These are phyloP conservation scores for Drosophila neocordata DNA, from an alignment of 1,140 invertebrate species.

Conservation along the genomic window DNA sequence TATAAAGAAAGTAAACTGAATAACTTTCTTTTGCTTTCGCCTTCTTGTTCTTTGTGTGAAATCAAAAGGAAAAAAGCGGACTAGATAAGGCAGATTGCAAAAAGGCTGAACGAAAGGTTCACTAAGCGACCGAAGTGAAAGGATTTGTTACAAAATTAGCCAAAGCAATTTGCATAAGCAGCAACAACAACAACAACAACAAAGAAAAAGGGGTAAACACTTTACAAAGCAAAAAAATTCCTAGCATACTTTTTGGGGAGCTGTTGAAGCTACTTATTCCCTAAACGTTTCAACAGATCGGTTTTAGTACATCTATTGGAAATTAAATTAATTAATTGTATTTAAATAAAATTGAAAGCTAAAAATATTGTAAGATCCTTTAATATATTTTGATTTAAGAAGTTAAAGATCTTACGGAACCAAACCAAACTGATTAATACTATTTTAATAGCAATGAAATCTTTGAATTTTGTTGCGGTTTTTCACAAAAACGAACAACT, in stretches of 20 bases:
- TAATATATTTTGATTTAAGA: too few relatives aligned
- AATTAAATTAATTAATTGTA: too few relatives aligned
- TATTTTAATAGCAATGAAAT: too few relatives aligned
- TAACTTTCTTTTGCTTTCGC: slow-evolving; percentile 28
- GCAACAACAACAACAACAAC: slow-evolving; percentile 36
- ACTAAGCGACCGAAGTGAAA: slow-evolving; percentile 35
- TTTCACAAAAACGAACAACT: too few relatives aligned
- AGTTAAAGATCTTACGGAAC: too few relatives aligned
- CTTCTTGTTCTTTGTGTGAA: slow-evolving; percentile 18
- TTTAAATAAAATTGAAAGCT: too few relatives aligned
- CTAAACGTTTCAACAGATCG: not conserved
- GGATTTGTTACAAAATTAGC: slow-evolving; percentile 67
- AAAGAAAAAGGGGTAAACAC: slow-evolving; percentile 8
- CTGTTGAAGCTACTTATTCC: not conserved
- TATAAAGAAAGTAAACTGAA: slow-evolving; percentile 19
- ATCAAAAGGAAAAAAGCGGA: slow-evolving; percentile 58
- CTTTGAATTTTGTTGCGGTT: too few relatives aligned
- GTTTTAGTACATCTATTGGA: too few relatives aligned
- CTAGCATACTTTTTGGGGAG: slow-evolving; percentile 7
- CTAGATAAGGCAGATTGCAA: slow-evolving; percentile 53
- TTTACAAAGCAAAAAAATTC: not conserved
- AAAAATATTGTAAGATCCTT: too few relatives aligned
- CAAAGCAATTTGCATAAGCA: slow-evolving; percentile 60
- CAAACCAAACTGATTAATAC: too few relatives aligned
- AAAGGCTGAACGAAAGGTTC: slow-evolving; percentile 31